A percentile compares a stretch with the other conserved stretches of the same genome.
phyloP scores from a whole-genome alignment of 2,113 vertebrate species.

The Phalacrocorax brasilianus region DNA sequence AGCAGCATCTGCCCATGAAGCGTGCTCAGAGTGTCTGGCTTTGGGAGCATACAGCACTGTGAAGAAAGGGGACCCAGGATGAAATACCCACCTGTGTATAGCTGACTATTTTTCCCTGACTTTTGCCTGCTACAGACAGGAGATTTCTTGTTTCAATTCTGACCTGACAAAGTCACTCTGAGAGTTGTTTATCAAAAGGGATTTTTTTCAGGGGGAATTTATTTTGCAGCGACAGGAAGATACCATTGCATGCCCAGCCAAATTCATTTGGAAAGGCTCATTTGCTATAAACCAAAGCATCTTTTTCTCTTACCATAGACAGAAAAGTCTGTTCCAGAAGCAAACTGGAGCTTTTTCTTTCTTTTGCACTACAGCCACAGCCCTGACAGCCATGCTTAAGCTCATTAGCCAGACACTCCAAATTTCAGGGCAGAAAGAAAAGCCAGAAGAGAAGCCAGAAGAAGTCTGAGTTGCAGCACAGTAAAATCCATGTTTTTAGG shows the following conservation, averaged over 20 bases:
- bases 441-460: background rate
- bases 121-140: background rate
- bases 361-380: background rate
- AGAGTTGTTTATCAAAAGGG: background rate
- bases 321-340: background rate
- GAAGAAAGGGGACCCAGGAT: background rate
- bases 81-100: background rate
- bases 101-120: background rate
- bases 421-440: background rate
- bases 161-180: background rate
- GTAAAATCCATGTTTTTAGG: background rate
- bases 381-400: background rate
- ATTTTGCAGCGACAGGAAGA: constrained; percentile 23
- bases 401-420: background rate
- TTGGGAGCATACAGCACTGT: background rate
- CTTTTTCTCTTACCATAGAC: background rate
- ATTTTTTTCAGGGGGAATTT: background rate
- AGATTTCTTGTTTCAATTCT: constrained; percentile 21
- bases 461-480: background rate
- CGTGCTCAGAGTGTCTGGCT: background rate
- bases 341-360: background rate
- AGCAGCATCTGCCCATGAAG: background rate
- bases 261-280: background rate
- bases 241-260: background rate
- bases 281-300: background rate